A percentile compares a stretch with the other conserved stretches of the same genome.
Conservation (phyloP, 2,888 invertebrate genomes). For the Nemapogon koenigi region DNA sequence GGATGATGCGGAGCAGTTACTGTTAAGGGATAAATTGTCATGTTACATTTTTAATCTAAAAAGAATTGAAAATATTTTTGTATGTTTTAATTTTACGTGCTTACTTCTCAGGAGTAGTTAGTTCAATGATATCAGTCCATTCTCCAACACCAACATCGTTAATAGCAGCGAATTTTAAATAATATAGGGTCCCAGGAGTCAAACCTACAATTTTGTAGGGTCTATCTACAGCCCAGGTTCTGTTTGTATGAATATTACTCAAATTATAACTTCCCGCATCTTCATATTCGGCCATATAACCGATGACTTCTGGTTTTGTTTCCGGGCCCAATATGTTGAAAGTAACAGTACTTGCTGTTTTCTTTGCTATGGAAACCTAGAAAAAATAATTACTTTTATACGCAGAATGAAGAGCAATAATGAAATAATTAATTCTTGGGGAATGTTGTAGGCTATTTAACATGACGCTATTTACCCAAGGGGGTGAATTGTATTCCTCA, state of each 20-base stretch:
- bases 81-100: no score
- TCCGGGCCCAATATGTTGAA: constrained; percentile 30
- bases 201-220: constrained; percentile 36
- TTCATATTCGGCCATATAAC: constrained; percentile 42
- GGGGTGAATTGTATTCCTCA: no score
- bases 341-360: constrained; percentile 29
- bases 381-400: neutral
- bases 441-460: no score
- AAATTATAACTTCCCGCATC: constrained; percentile 30
- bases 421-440: no score
- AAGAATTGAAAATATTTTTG: no score
- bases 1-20: no score
- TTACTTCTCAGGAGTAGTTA: constrained; percentile 43
- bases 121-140: constrained; percentile 28
- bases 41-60: no score
- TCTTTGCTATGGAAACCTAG: constrained; percentile 26
- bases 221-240: constrained; percentile 41
- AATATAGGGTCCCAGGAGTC: constrained; percentile 36
- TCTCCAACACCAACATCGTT: constrained; percentile 38
- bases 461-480: no score
- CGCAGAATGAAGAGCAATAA: no score
- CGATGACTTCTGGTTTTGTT: constrained; percentile 32
- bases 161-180: constrained; percentile 38
- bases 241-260: constrained; percentile 38
- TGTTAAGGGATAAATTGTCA: no score